These are phyloP conservation scores for Iselma pallidipennis DNA, from an alignment of 2,888 invertebrate species.

Conservation along the genomic window DNA sequence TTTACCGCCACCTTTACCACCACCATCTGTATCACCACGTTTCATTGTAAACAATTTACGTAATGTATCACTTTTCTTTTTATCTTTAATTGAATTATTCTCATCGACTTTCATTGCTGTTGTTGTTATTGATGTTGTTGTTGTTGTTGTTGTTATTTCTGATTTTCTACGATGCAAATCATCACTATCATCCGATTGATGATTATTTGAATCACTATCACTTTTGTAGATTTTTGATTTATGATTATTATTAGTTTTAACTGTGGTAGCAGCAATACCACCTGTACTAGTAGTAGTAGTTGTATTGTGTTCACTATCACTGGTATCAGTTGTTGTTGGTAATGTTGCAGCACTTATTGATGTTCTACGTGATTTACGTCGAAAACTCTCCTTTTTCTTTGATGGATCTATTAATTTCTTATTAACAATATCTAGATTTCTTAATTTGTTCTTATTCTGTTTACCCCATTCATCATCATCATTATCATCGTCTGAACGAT, in stretches of 20 bases:
- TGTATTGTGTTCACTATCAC: constrained; percentile 43
- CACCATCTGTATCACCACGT: constrained; percentile 68
- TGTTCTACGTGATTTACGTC: constrained; percentile 50
- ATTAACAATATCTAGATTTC: constrained; percentile 7
- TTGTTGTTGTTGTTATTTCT: background rate
- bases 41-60: constrained; percentile 65
- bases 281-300: background rate
- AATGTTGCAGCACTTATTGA: constrained; percentile 38
- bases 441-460: constrained; percentile 43
- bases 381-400: constrained; percentile 49
- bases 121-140: constrained; percentile 7
- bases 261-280: background rate
- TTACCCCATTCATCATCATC: constrained; percentile 52
- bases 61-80: constrained; percentile 72
- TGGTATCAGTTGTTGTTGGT: constrained; percentile 35
- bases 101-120: constrained; percentile 52
- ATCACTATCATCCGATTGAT: constrained; percentile 35
- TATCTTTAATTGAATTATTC: constrained; percentile 65
- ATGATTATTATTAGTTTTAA: background rate
- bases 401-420: constrained; percentile 8
- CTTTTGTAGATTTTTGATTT: constrained; percentile 29
- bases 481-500: constrained; percentile 36
- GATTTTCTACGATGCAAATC: constrained; percentile 8
- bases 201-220: constrained; percentile 31
- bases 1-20: constrained; percentile 69